Percentiles rank a stretch among this genome's conserved stretches.
Conservation (phyloP, 2,797 vertebrate genomes). For the Petrocephalus sullivani region DNA sequence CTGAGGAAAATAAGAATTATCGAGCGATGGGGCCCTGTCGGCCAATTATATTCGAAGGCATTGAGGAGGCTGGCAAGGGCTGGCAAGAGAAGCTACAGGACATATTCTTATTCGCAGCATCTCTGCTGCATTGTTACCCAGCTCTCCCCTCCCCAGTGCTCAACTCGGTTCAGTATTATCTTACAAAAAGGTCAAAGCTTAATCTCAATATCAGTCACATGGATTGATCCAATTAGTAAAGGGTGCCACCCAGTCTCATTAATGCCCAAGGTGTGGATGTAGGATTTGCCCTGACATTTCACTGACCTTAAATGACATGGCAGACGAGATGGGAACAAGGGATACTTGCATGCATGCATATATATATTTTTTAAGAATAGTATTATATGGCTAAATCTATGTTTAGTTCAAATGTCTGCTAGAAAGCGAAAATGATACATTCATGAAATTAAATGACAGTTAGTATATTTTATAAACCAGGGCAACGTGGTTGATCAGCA, state of each 20-base stretch:
- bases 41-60: constrained; percentile 25
- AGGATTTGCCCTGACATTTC: constrained; percentile 31
- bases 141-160: constrained; percentile 41
- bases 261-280: constrained; percentile 40
- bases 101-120: background rate
- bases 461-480: background rate
- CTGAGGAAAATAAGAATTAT: constrained; percentile 39
- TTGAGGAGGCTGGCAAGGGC: background rate
- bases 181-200: constrained; percentile 50
- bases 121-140: constrained; percentile 37
- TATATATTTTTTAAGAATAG: background rate
- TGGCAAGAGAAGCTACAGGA: background rate
- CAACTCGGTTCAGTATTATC: constrained; percentile 30
- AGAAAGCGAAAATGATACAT: background rate
- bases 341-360: background rate
- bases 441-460: background rate
- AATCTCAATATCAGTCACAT: constrained; percentile 55
- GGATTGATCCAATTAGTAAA: constrained; percentile 56
- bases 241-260: constrained; percentile 39
- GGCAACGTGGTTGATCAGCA: background rate
- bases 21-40: constrained; percentile 24
- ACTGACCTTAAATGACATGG: constrained; percentile 43
- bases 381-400: background rate
- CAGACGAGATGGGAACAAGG: constrained; percentile 23
- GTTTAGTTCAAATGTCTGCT: background rate